These are phyloP conservation scores for Charaxes varanes DNA, from an alignment of 1,140 invertebrate species.

Conservation along the genomic window DNA sequence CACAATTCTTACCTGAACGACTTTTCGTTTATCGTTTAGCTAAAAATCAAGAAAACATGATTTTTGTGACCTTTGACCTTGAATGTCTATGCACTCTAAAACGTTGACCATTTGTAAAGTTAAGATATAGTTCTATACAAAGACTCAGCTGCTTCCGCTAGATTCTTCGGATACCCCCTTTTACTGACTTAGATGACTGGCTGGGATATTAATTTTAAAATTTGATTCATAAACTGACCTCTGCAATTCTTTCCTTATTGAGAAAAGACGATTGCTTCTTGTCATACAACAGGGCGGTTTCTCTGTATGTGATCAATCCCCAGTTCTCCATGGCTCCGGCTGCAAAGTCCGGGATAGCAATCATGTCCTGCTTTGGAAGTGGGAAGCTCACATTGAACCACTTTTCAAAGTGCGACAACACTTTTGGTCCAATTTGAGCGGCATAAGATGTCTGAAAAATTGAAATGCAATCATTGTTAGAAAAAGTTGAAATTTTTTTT, in stretches of 20 bases:
- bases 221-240: too few relatives aligned
- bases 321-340: conserved; percentile 90
- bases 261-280: conserved; percentile 76
- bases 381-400: conserved; percentile 69
- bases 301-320: conserved; percentile 78
- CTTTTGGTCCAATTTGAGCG: conserved; percentile 81
- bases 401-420: conserved; percentile 80
- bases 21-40: too few relatives aligned
- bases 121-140: too few relatives aligned
- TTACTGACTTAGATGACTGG: too few relatives aligned
- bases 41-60: too few relatives aligned
- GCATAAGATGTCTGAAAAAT: conserved; percentile 72
- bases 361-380: conserved; percentile 78
- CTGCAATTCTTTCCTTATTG: conserved; percentile 79
- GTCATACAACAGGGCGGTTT: conserved; percentile 83
- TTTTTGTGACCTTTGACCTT: too few relatives aligned
- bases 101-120: too few relatives aligned
- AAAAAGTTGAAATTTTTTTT: not conserved
- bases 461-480: not conserved
- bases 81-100: too few relatives aligned
- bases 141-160: too few relatives aligned
- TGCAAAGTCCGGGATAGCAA: conserved; percentile 83
- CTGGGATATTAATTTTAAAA: too few relatives aligned
- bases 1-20: too few relatives aligned
- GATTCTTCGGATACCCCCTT: too few relatives aligned